Evolutionary conservation across 2,797 vertebrate species (phyloP).

Genomic region (Gallinago nigripennis): DNA sequence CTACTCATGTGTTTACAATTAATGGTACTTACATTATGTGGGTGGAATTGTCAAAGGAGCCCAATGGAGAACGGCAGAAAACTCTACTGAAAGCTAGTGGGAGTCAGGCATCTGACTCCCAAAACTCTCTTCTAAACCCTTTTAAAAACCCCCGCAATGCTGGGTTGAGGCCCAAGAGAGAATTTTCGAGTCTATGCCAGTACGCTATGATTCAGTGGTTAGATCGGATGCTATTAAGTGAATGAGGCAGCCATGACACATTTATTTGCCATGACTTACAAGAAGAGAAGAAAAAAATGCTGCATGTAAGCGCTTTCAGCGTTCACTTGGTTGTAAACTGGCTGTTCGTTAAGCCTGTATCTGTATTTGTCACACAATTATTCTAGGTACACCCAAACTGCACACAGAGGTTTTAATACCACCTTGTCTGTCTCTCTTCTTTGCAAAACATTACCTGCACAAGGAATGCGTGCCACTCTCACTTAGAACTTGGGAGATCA

Average conservation of each 20-base stretch:
- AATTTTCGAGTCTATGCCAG: neutral
- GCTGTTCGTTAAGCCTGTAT: rapidly evolving
- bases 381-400: neutral
- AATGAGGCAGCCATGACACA: neutral
- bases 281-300: neutral
- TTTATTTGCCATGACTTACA: neutral
- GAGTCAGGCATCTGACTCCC: neutral
- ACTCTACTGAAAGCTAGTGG: neutral
- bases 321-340: neutral
- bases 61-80: neutral
- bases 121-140: neutral
- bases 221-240: neutral
- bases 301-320: rapidly evolving
- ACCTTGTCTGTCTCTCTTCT: neutral
- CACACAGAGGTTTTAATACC: neutral
- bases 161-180: neutral
- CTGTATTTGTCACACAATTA: too few species aligned
- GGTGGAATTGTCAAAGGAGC: neutral
- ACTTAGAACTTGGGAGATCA: neutral
- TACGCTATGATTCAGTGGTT: neutral
- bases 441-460: neutral
- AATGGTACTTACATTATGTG: rapidly evolving
- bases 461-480: neutral
- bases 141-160: neutral
- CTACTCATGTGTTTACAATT: neutral